phyloP scores from a whole-genome alignment of 2,797 vertebrate genomes.

The Lacerta viridis region DNA sequence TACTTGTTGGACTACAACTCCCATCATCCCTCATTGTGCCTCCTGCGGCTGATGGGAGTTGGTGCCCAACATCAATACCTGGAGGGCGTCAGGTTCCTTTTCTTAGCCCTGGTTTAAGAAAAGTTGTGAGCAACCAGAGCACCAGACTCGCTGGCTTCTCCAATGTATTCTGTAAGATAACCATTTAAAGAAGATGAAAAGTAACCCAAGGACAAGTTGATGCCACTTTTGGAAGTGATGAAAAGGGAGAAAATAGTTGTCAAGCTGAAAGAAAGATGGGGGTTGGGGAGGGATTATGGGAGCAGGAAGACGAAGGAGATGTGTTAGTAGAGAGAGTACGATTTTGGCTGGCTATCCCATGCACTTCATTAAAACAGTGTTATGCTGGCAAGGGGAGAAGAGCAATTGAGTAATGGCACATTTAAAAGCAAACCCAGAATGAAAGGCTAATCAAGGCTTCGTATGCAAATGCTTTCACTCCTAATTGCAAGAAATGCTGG shows the following conservation, averaged over 20 bases:
- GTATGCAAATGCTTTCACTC: not conserved
- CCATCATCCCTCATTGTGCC: too few species aligned
- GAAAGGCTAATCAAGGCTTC: not conserved
- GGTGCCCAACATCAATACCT: not conserved
- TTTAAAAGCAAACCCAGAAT: slow-evolving; percentile 36
- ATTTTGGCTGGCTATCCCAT: slow-evolving; percentile 46
- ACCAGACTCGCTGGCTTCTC: slow-evolving; percentile 15
- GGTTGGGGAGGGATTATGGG: too few species aligned
- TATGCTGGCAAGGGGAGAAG: slow-evolving; percentile 49
- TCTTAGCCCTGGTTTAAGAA: not conserved
- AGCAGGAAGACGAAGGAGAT: not conserved
- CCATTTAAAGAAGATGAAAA: not conserved
- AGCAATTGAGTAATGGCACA: slow-evolving; percentile 41
- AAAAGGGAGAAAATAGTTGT: slow-evolving; percentile 35
- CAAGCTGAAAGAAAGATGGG: slow-evolving; percentile 17
- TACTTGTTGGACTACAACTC: too few species aligned
- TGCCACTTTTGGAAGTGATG: slow-evolving; percentile 43
- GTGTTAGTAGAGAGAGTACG: not conserved
- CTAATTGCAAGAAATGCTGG: slow-evolving; percentile 7
- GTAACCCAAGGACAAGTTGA: slow-evolving; percentile 45
- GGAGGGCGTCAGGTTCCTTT: not conserved
- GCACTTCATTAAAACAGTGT: slow-evolving; percentile 43
- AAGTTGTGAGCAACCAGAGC: slow-evolving; percentile 25
- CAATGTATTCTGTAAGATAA: not conserved
- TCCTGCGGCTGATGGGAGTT: too few species aligned